Evolutionary conservation across 35 echinoderm and acorn worm genomes (phyloP), one percentile per base, ranked within the genome.

Genomic region (Apostichopus californicus): DNA sequence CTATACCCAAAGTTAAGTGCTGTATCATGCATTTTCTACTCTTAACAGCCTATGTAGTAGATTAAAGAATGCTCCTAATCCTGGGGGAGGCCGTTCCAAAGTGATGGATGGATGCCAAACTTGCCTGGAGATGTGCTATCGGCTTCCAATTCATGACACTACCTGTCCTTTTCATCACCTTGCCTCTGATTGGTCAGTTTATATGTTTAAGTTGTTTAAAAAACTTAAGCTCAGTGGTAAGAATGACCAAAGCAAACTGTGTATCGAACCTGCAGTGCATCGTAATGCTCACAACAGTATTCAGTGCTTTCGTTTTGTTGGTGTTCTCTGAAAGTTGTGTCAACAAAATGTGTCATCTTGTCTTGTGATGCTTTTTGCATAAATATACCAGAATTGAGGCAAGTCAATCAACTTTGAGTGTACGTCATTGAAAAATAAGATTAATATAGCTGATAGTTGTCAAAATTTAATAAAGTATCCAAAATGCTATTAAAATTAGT

Each of bases 121-220:
- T 56, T 95, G 92, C 70, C 71, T 94, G 78, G 85, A 95, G 86
- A 87, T 93, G 89, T 90, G 92, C 94, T 98, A 81, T 78, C 94
- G 96, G 21, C 92, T 98, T 56, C 94, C 96, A 57, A 86, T 98
- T 80, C 92, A 92, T 89, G 94, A 98, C 92, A 84, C 95, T 78
- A 71, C 79, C 66, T 98, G 96, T 85, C 96, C 96, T 81, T 98
- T 95, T 91, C 96, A 98, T 92, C 96, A 98, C 84, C 90, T 94
- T 79, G 66, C 86, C 78, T 93, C 94, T 81, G 96, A 98, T 98
- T 95, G 96, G 96, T 98, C 92, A 97, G 94, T 95, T 63, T 28
- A 65, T 86, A 80, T 79, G 73, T 91, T 78, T 34, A 22, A 53
- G 70, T 78, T 58, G 14, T 55, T 79, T 22, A 55, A 79, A 18